Evolutionary conservation across 2,113 vertebrate genomes (phyloP).

Genomic region (Dasyprocta punctata): DNA sequence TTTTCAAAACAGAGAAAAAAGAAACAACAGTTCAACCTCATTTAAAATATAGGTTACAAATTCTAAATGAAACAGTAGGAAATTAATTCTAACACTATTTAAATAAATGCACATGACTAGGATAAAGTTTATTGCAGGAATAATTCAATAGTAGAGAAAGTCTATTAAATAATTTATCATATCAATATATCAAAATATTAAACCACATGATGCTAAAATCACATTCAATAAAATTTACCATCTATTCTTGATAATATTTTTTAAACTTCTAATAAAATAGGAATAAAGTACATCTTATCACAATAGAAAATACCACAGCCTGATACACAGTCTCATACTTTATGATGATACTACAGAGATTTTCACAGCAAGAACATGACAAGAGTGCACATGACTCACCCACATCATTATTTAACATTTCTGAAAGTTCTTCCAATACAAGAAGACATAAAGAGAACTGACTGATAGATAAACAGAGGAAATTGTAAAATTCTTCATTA

Average conservation of each 20-base stretch:
- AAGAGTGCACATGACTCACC: neutral
- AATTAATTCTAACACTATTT: neutral
- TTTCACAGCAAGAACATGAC: neutral
- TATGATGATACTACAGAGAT: neutral
- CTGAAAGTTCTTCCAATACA: neutral
- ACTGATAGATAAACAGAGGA: neutral
- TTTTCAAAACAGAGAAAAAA: neutral
- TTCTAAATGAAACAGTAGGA: neutral
- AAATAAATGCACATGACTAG: neutral
- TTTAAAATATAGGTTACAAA: neutral
- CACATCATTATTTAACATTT: neutral
- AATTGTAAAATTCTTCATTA: neutral
- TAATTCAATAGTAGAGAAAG: neutral
- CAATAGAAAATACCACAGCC: neutral
- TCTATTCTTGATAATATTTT: conserved; percentile 28
- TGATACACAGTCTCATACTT: neutral
- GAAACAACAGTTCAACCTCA: neutral
- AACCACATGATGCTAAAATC: neutral
- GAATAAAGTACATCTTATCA: neutral
- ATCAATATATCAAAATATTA: conserved; percentile 23
- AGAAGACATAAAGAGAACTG: neutral
- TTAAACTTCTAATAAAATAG: neutral
- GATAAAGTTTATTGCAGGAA: conserved; percentile 14
- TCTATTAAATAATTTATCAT: conserved; percentile 26
- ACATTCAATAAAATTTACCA: neutral